These are phyloP conservation scores for Tinamus guttatus DNA, from an alignment of 2,113 vertebrate genomes.

Conservation along the genomic window DNA sequence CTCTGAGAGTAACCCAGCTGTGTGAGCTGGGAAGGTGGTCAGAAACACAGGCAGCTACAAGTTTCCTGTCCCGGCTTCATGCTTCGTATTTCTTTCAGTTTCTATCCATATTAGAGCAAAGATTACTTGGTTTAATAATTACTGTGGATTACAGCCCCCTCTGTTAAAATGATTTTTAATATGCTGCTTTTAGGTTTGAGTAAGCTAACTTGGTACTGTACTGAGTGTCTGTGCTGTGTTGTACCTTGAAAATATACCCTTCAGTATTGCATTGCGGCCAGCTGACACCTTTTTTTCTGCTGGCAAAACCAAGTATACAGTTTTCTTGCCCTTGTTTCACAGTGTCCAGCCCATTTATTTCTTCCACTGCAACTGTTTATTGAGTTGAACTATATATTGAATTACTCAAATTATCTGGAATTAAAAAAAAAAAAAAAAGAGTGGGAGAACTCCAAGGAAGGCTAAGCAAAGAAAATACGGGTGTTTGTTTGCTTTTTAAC, in stretches of 20 bases:
- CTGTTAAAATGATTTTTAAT: neutral
- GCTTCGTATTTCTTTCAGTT: neutral
- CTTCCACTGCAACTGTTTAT: neutral
- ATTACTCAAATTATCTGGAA: neutral
- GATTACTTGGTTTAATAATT: neutral
- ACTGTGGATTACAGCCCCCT: neutral
- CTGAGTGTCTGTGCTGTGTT: neutral
- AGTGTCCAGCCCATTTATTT: neutral
- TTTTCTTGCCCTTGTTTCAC: neutral
- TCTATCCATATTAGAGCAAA: neutral
- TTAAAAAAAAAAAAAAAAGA: neutral
- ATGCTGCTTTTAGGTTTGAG: neutral
- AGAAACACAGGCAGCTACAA: neutral
- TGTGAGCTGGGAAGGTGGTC: neutral
- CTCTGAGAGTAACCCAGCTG: neutral
- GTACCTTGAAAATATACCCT: neutral
- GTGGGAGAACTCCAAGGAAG: neutral
- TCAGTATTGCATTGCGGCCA: neutral
- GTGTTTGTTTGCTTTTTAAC: neutral
- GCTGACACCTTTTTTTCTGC: neutral
- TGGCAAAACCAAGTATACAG: neutral
- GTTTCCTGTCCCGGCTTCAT: neutral
- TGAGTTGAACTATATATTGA: neutral
- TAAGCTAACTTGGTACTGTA: neutral
- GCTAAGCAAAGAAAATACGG: neutral